Percentiles rank a stretch among this genome's conserved stretches.
These are phyloP conservation scores for Mastomys natalensis DNA, from an alignment of 2,113 vertebrate genomes.

Conservation along the genomic window DNA sequence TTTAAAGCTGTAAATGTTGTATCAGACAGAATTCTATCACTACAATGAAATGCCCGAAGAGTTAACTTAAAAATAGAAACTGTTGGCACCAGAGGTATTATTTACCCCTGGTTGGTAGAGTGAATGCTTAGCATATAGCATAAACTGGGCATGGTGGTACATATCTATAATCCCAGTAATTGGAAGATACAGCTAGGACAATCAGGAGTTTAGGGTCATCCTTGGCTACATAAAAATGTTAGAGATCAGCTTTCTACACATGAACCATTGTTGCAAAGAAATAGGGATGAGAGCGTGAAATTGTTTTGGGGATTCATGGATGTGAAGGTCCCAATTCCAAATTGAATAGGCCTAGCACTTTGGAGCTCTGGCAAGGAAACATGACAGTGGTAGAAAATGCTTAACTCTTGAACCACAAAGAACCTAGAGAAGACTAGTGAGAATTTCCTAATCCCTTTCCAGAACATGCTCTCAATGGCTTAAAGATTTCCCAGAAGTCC, in stretches of 20 bases:
- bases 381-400: not conserved
- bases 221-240: not conserved
- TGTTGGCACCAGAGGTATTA: not conserved
- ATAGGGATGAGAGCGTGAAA: not conserved
- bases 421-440: not conserved
- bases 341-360: not conserved
- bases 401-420: not conserved
- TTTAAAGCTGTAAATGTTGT: not conserved
- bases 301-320: not conserved
- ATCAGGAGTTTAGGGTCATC: not conserved
- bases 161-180: not conserved
- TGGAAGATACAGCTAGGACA: not conserved
- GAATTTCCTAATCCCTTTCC: not conserved
- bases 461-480: not conserved
- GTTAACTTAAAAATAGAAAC: not conserved
- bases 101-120: not conserved
- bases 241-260: not conserved
- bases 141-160: not conserved
- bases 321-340: not conserved
- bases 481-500: not conserved
- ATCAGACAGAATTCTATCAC: not conserved
- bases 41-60: not conserved
- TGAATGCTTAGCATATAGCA: too few species aligned
- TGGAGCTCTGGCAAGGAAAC: not conserved
- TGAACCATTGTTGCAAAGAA: not conserved